phyloP scores from a whole-genome alignment of 1,140 invertebrate genomes.

The Eumeta japonica region DNA sequence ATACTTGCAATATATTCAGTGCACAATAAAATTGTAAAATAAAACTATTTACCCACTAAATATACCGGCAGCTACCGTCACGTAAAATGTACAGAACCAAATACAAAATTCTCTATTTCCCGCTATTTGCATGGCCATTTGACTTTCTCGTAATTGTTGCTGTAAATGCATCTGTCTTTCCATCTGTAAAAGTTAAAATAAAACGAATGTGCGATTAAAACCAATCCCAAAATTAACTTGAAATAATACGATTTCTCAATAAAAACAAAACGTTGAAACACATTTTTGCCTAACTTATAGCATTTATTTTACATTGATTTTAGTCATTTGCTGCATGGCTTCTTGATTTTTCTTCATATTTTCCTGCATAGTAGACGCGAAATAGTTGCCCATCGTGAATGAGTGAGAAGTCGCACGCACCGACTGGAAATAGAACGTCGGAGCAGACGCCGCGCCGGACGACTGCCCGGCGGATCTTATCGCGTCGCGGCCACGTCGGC shows the following conservation, averaged over 20 bases:
- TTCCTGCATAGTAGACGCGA: slow-evolving; percentile 47
- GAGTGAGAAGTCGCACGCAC: too few species aligned
- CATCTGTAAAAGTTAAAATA: slow-evolving; percentile 44
- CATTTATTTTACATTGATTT: slow-evolving; percentile 57
- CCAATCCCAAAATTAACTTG: too few species aligned
- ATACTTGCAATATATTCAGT: slow-evolving; percentile 18
- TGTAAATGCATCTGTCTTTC: slow-evolving; percentile 77
- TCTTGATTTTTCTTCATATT: slow-evolving; percentile 69
- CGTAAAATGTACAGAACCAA: slow-evolving; percentile 73
- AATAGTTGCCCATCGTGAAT: slow-evolving; percentile 32
- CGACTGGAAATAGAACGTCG: too few species aligned
- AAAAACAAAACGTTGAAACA: too few species aligned
- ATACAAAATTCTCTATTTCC: slow-evolving; percentile 69
- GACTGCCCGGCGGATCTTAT: too few species aligned
- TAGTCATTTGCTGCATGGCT: slow-evolving; percentile 67
- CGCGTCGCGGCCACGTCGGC: too few species aligned
- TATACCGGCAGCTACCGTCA: slow-evolving; percentile 56
- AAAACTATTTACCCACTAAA: slow-evolving; percentile 58
- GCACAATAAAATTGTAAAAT: slow-evolving; percentile 8
- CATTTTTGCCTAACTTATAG: too few species aligned
- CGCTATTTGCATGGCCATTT: slow-evolving; percentile 71
- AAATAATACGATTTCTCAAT: too few species aligned
- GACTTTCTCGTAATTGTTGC: slow-evolving; percentile 73
- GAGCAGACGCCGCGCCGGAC: too few species aligned
- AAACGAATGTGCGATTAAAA: not conserved